These are phyloP conservation scores for Micromesistius poutassou DNA, from an alignment of 2,797 vertebrate species.

Conservation along the genomic window DNA sequence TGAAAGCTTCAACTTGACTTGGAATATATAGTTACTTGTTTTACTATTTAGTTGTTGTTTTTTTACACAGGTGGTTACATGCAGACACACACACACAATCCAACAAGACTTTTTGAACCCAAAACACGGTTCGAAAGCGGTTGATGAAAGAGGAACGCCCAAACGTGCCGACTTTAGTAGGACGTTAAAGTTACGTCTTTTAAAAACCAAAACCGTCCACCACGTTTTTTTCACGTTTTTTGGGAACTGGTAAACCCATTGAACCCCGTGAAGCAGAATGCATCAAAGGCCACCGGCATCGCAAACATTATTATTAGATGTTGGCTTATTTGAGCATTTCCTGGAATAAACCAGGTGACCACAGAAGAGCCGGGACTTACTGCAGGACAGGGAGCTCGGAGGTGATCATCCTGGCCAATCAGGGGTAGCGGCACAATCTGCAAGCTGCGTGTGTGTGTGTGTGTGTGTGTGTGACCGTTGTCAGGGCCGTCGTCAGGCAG, in stretches of 20 bases:
- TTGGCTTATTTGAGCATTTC: background rate
- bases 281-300: background rate
- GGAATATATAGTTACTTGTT: too few species aligned
- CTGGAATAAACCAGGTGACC: too few species aligned
- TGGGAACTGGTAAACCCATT: background rate
- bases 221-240: background rate
- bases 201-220: background rate
- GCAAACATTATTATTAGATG: background rate
- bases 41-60: too few species aligned
- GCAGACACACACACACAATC: too few species aligned
- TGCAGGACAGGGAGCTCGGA: constrained; percentile 96
- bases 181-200: background rate
- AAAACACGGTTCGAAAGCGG: background rate
- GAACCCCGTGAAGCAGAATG: background rate
- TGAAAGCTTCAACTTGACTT: background rate
- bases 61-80: too few species aligned
- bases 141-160: background rate
- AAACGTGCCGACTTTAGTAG: background rate
- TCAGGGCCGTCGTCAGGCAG: background rate
- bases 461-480: constrained; percentile 5
- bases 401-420: constrained; percentile 87
- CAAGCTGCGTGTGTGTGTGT: constrained; percentile 20
- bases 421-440: constrained; percentile 11
- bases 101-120: background rate
- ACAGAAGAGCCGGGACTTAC: constrained; percentile 76